These are phyloP conservation scores for Tautogolabrus adspersus DNA, from an alignment of 2,113 vertebrate species.

Conservation along the genomic window DNA sequence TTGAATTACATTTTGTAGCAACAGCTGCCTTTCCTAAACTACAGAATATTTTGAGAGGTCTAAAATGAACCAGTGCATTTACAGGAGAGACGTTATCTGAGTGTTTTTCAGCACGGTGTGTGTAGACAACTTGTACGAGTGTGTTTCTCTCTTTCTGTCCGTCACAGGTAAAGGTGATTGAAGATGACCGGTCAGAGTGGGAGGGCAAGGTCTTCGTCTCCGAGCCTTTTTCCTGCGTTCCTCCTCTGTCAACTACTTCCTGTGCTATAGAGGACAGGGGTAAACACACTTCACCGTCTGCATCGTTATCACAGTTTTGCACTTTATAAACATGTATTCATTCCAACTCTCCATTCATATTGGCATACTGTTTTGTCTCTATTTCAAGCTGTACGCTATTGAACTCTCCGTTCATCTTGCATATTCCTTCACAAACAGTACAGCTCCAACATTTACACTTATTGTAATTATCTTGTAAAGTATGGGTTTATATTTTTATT, in stretches of 20 bases:
- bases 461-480: too few species aligned
- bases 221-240: conserved; percentile 72
- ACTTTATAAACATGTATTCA: neutral
- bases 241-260: conserved; percentile 82
- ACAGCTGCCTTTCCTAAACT: too few species aligned
- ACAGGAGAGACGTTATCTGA: too few species aligned
- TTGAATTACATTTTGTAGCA: too few species aligned
- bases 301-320: neutral
- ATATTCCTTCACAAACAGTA: too few species aligned
- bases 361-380: neutral
- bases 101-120: too few species aligned
- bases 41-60: too few species aligned
- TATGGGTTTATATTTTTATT: too few species aligned
- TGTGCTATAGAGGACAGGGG: conserved; percentile 81
- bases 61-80: too few species aligned
- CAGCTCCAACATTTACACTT: too few species aligned
- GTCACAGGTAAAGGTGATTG: conserved; percentile 79
- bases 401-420: too few species aligned
- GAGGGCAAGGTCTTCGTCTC: conserved; percentile 79
- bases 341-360: neutral
- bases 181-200: conserved; percentile 81
- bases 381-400: neutral
- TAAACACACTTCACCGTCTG: conserved; percentile 30
- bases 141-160: neutral
- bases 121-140: too few species aligned